Evolutionary conservation across 2,113 vertebrate species (phyloP).

Genomic region (Oryzias melastigma): DNA sequence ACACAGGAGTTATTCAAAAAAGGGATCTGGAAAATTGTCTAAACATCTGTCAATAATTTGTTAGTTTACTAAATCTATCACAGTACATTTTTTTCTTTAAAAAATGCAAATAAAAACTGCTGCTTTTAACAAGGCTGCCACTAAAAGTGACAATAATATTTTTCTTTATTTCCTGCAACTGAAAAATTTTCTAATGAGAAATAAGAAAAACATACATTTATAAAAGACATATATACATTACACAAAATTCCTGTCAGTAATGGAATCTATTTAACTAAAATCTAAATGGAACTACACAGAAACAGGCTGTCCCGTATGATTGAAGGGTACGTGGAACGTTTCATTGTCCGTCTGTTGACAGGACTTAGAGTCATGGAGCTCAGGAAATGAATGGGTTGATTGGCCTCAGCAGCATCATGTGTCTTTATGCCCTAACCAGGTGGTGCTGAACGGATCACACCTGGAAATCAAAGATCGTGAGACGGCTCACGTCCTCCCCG

Average conservation of each 20-base stretch:
- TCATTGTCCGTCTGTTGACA: constrained; percentile 93
- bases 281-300: too few relatives aligned
- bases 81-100: too few relatives aligned
- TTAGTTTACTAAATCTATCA: too few relatives aligned
- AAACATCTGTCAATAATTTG: too few relatives aligned
- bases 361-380: constrained; percentile 78
- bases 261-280: too few relatives aligned
- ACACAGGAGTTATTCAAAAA: not conserved
- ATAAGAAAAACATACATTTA: too few relatives aligned
- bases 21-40: not conserved
- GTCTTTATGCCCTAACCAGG: constrained; percentile 67
- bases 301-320: constrained; percentile 14
- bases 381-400: constrained; percentile 91
- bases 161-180: not conserved
- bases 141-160: not conserved
- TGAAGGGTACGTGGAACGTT: constrained; percentile 51
- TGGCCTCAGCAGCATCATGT: constrained; percentile 70
- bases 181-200: not conserved
- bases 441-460: constrained; percentile 45
- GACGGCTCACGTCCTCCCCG: constrained; percentile 39
- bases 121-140: too few relatives aligned
- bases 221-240: too few relatives aligned
- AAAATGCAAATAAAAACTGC: too few relatives aligned
- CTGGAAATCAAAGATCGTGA: constrained; percentile 62
- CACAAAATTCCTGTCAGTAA: not conserved